Evolutionary conservation across 1,140 invertebrate genomes (phyloP), one percentile per base, ranked within the genome.

Genomic region (Cydia pomonella): DNA sequence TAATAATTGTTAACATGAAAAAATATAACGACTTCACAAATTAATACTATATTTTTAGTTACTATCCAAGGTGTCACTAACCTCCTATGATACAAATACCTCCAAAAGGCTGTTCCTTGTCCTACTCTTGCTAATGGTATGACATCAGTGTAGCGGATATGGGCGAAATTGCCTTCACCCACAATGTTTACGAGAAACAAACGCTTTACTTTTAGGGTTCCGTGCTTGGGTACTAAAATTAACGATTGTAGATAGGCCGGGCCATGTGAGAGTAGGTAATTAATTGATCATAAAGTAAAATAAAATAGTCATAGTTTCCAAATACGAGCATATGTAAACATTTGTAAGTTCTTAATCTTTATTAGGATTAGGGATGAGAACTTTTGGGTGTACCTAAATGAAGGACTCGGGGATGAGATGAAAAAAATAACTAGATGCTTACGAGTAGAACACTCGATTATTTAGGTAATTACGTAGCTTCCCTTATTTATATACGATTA

Each of bases 161-260:
- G 85, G 88, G 81, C 80, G 82, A 86, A 88, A 86, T 87, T 85
- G 83, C 84, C 86, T 85, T 89, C 87, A 88, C 87, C 88, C 87
- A 90, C 84, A 81, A 75, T 82, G 72, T 82, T 81, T 69, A 77
- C 79, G 75, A 73, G 73, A 74, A 66, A 73, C 66, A 62, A 63
- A 75, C 66, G 73, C 76, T 73, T 77, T 69, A 75, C 80, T 75
- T 78, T 69, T 69, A 69, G 64, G 64, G 64, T 38, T 18, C 64
- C 16, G 64, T 38, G 16, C 16, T 69, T 69, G 7, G 16, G 13
- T 29, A 16, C 21, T 27, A 23, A 63, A 63, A 25, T 63, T 50
- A 18, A 50, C 16, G 18, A 18, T 18, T 18, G 41, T 12, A 44
- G 7, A 38, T 38, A 38, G 33, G n/a, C n/a, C n/a, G n/a, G n/a